A percentile compares a stretch with the other conserved stretches of the same genome.
These are phyloP conservation scores for Elysia crispata DNA, from an alignment of 2,888 invertebrate genomes.

Conservation along the genomic window DNA sequence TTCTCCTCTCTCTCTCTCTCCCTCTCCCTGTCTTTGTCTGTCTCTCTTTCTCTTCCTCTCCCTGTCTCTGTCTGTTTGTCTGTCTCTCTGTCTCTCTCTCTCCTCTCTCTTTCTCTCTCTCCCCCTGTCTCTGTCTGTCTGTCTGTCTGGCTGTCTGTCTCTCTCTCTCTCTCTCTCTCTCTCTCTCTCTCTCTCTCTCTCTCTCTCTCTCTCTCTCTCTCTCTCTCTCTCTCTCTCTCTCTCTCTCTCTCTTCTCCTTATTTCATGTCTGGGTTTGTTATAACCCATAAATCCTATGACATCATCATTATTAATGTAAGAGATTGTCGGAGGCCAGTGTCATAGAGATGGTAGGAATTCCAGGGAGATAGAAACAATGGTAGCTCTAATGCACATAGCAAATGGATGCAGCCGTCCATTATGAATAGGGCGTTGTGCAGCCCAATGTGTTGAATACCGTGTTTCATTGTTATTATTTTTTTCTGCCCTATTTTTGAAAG, in stretches of 20 bases:
- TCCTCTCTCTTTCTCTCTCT: constrained; percentile 27
- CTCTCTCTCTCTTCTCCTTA: background rate
- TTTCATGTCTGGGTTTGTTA: background rate
- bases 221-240: constrained; percentile 36
- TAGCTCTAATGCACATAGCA: no score
- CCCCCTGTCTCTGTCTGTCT: constrained; percentile 25
- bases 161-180: constrained; percentile 24
- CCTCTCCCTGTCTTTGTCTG: constrained; percentile 19
- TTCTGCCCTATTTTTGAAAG: no score
- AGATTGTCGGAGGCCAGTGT: no score
- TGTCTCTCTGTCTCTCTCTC: constrained; percentile 19
- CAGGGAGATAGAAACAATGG: no score
- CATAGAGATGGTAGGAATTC: no score
- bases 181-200: constrained; percentile 23
- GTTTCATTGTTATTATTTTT: no score
- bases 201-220: constrained; percentile 27
- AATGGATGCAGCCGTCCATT: no score
- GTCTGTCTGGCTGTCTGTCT: constrained; percentile 22
- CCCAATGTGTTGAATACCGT: no score
- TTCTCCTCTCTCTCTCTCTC: background rate
- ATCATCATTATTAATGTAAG: no score
- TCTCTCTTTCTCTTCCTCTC: constrained; percentile 23
- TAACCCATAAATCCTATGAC: no score
- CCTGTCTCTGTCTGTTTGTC: constrained; percentile 11
- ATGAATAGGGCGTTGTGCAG: no score